Percentiles rank a stretch among this genome's conserved stretches.
Conservation (phyloP, 2,797 vertebrate genomes). For the Darevskia mixta region DNA sequence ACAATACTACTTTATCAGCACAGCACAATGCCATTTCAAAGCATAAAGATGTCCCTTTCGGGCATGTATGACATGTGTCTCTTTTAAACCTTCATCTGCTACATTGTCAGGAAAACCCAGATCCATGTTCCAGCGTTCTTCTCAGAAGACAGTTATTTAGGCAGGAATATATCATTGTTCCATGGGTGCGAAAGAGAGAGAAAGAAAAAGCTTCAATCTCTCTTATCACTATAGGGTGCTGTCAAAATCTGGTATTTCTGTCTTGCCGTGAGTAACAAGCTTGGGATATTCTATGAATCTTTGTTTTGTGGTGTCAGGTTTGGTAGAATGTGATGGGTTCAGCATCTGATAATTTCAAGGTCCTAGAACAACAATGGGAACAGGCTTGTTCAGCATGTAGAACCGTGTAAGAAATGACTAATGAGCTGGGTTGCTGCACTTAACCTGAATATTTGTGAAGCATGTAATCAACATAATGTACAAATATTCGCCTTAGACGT, state of each 20-base stretch:
- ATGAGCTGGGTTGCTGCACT: not conserved
- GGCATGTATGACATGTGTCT: conserved; percentile 51
- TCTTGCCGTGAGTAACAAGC: conserved; percentile 43
- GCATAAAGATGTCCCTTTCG: conserved; percentile 61
- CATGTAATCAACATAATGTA: not conserved
- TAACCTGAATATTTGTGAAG: not conserved
- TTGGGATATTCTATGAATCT: conserved; percentile 36
- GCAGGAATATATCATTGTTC: conserved; percentile 56
- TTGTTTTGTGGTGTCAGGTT: conserved; percentile 53
- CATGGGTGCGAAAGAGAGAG: conserved; percentile 48
- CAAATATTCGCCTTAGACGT: not conserved
- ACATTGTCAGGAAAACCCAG: conserved; percentile 46
- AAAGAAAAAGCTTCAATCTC: conserved; percentile 40
- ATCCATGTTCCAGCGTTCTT: conserved; percentile 53
- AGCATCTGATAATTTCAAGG: conserved; percentile 42
- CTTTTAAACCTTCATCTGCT: conserved; percentile 52
- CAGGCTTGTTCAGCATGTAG: conserved; percentile 27
- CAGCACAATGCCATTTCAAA: conserved; percentile 48
- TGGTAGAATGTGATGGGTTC: conserved; percentile 39
- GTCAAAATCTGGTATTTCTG: not conserved
- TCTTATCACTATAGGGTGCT: not conserved
- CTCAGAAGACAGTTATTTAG: conserved; percentile 44
- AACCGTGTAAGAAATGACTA: conserved; percentile 15
- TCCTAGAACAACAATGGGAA: conserved; percentile 27
- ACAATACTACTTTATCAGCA: conserved; percentile 58